These are phyloP conservation scores for Nycticebus coucang DNA, from an alignment of 2,113 vertebrate genomes.

Conservation along the genomic window DNA sequence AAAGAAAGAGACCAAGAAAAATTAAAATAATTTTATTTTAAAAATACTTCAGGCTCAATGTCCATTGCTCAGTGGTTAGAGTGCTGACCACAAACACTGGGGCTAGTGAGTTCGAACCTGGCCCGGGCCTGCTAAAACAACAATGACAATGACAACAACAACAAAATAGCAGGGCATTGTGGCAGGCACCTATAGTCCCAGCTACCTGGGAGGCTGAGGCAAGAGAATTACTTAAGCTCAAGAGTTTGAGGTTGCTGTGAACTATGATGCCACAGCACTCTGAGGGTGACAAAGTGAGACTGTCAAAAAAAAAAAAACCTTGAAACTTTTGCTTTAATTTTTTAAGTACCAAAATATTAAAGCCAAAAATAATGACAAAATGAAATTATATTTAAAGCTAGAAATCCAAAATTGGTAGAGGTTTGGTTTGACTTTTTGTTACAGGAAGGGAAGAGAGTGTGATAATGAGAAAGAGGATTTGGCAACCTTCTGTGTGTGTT, in stretches of 20 bases:
- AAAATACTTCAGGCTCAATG: neutral
- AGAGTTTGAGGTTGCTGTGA: too few relatives aligned
- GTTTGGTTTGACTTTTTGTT: slow-evolving; percentile 1
- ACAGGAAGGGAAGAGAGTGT: neutral
- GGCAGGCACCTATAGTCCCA: too few relatives aligned
- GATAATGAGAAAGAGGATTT: slow-evolving; percentile 19
- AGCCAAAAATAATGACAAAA: neutral
- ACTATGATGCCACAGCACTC: too few relatives aligned
- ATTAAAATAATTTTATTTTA: neutral
- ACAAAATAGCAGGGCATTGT: too few relatives aligned
- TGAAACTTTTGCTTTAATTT: neutral
- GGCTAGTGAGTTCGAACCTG: too few relatives aligned
- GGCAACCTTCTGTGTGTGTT: neutral
- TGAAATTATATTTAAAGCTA: neutral
- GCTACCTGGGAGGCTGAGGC: too few relatives aligned
- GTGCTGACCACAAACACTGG: too few relatives aligned
- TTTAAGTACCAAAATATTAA: slow-evolving; percentile 27
- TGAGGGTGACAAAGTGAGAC: too few relatives aligned
- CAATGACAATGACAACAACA: too few relatives aligned
- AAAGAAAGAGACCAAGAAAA: neutral
- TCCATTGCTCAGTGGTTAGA: too few relatives aligned
- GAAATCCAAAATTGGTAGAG: neutral
- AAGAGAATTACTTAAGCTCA: too few relatives aligned
- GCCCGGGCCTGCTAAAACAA: too few relatives aligned
- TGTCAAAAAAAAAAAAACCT: neutral